A percentile compares a stretch with the other conserved stretches of the same genome.
These are phyloP conservation scores for zebrafish (Danio rerio) DNA, from an alignment of 2,113 vertebrate species.

Conservation along the genomic window GRCz12tu NC_133192.1:16994501-16995000, in stretches of 20 bases:
- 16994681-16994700: neutral
- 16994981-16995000: slow-evolving; percentile 3
- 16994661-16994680: slow-evolving; percentile 69
- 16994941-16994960: neutral
- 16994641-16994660: slow-evolving; percentile 79
- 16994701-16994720: slow-evolving; percentile 58
- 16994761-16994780: slow-evolving; percentile 81
- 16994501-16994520: slow-evolving; percentile 95
- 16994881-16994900: neutral
- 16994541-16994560: slow-evolving; percentile 92
- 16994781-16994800: slow-evolving; percentile 93
- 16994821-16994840: slow-evolving; percentile 93
- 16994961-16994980: neutral
- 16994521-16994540: slow-evolving; percentile 94
- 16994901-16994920: neutral
- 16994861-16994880: neutral
- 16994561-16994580: slow-evolving; percentile 87
- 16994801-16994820: slow-evolving; percentile 97
- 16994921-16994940: neutral
- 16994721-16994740: slow-evolving; percentile 62
- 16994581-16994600: slow-evolving; percentile 82
- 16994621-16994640: slow-evolving; percentile 75
- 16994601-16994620: slow-evolving; percentile 76
- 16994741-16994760: slow-evolving; percentile 42
- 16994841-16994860: slow-evolving; percentile 72